A percentile compares a stretch with the other conserved stretches of the same genome.
Conservation (phyloP, 2,113 vertebrate species). For the Diglossa brunneiventris region DNA sequence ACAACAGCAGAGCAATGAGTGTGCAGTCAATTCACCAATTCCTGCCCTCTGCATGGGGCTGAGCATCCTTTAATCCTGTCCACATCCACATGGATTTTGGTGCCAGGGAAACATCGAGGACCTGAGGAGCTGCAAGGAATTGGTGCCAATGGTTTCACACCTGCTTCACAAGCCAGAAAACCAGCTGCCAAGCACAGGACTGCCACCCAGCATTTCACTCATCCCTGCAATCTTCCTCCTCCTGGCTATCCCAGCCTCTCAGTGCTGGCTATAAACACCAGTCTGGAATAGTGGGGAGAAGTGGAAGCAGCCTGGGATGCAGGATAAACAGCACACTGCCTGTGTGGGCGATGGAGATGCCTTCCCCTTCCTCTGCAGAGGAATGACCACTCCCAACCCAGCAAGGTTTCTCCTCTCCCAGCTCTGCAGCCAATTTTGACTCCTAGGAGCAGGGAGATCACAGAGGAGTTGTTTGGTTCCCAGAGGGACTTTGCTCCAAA, state of each 20-base stretch:
- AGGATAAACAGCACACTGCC: not conserved
- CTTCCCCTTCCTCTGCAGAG: slow-evolving; percentile 5
- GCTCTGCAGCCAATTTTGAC: slow-evolving; percentile 22
- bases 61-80: not conserved
- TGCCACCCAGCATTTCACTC: slow-evolving; percentile 2
- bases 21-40: not conserved
- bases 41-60: not conserved
- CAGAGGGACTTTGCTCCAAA: not conserved
- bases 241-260: not conserved
- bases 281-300: not conserved
- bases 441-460: not conserved
- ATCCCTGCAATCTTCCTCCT: not conserved
- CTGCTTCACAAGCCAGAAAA: not conserved
- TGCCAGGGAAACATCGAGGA: rapidly evolving
- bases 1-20: not conserved
- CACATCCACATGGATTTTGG: rapidly evolving
- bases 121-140: not conserved
- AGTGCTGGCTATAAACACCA: not conserved
- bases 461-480: not conserved
- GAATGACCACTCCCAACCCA: not conserved
- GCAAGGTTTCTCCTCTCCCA: not conserved
- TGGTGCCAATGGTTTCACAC: not conserved
- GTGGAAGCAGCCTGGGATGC: not conserved
- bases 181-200: not conserved
- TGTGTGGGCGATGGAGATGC: slow-evolving; percentile 49